Evolutionary conservation across 2,888 invertebrate genomes (phyloP).

Genomic region (Trichogramma evanescens): DNA sequence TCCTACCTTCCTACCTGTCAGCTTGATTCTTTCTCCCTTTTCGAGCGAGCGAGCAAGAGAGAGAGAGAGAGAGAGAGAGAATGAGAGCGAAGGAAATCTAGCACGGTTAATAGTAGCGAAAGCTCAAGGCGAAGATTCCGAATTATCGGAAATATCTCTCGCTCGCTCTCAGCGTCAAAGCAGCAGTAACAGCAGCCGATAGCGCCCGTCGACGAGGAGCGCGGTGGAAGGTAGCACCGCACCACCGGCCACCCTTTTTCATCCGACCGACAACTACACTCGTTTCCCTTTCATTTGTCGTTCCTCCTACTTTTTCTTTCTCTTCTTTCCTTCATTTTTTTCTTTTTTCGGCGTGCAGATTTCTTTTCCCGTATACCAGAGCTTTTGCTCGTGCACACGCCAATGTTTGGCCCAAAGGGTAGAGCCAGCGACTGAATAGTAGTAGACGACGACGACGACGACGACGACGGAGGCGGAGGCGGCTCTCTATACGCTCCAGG

Average conservation of each 20-base stretch:
- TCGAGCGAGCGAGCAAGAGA: not conserved
- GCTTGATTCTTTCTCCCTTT: conserved; percentile 11
- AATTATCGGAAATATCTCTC: conserved; percentile 21
- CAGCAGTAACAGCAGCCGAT: not conserved
- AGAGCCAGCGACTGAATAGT: no score
- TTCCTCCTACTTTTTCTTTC: not conserved
- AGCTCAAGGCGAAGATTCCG: conserved; percentile 8
- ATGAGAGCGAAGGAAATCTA: not conserved
- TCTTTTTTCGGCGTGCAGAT: not conserved
- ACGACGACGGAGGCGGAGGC: no score
- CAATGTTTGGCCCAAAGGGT: no score
- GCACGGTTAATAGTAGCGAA: not conserved
- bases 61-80: no score
- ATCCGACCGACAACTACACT: not conserved
- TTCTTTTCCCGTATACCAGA: not conserved
- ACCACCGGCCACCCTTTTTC: not conserved
- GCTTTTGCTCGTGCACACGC: no score
- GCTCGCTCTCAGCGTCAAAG: no score
- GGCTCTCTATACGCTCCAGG: no score
- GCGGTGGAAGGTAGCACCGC: not conserved
- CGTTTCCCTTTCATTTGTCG: conserved; percentile 1
- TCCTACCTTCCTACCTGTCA: not conserved
- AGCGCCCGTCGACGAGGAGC: not conserved
- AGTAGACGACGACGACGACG: no score
- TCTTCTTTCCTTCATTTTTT: not conserved